Percentiles rank a stretch among this genome's conserved stretches.
Conservation (phyloP, 2,888 invertebrate species). For the Chalcosyrphus nemorum region DNA sequence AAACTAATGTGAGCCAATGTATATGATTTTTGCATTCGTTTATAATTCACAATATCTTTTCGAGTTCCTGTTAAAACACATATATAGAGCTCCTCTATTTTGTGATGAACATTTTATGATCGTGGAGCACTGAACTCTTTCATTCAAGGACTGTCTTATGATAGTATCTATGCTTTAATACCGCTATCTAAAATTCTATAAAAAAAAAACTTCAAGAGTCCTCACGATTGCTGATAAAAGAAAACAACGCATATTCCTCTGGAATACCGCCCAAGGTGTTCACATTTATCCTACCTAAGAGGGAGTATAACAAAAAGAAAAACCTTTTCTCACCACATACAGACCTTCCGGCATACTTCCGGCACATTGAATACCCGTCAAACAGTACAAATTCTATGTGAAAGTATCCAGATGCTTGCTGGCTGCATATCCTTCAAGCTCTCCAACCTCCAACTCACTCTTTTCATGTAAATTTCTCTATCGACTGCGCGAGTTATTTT, state of each 20-base stretch:
- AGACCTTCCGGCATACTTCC: constrained; percentile 13
- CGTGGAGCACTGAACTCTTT: no score
- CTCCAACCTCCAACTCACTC: not conserved
- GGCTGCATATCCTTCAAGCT: constrained; percentile 35
- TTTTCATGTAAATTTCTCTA: constrained; percentile 67
- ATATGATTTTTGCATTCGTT: no score
- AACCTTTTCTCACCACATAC: constrained; percentile 1
- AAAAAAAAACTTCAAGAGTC: no score
- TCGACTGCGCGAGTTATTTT: constrained; percentile 44
- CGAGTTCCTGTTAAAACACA: no score
- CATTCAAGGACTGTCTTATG: no score
- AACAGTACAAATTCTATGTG: constrained; percentile 36
- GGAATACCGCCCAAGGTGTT: not conserved
- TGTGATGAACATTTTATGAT: no score
- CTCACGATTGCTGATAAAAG: no score
- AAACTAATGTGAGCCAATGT: no score
- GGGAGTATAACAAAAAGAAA: not conserved
- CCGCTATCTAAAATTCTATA: no score
- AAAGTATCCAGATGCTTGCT: constrained; percentile 45
- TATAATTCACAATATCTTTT: no score
- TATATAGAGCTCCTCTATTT: no score
- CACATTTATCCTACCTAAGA: not conserved
- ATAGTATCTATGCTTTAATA: no score
- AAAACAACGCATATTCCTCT: not conserved
- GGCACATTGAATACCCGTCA: constrained; percentile 20